phyloP scores from a whole-genome alignment of 1,140 invertebrate genomes.

The Euborellia annulipes region DNA sequence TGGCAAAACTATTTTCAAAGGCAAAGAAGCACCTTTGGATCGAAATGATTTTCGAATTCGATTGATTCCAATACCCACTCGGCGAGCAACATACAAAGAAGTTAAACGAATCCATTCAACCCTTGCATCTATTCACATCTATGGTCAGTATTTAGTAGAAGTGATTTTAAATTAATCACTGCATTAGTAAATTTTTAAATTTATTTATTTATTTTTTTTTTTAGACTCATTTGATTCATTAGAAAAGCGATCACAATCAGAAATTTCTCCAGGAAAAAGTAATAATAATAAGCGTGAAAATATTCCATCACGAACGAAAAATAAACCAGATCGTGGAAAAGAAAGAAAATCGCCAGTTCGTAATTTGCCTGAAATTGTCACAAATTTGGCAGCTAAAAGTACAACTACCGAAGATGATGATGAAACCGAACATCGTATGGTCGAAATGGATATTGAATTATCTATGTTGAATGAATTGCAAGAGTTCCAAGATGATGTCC shows the following conservation, averaged over 20 bases:
- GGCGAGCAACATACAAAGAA: conserved; percentile 66
- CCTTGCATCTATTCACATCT: conserved; percentile 53
- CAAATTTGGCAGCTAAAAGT: conserved; percentile 18
- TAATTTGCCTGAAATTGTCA: conserved; percentile 28
- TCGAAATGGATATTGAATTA: conserved; percentile 24
- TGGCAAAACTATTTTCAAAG: conserved; percentile 54
- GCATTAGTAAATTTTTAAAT: neutral
- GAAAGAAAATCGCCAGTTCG: conserved; percentile 31
- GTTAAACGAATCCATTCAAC: conserved; percentile 56
- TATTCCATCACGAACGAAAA: no score
- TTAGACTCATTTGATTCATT: neutral
- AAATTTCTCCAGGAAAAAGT: no score
- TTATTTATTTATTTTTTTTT: neutral
- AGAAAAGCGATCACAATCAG: no score
- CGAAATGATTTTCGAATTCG: conserved; percentile 48
- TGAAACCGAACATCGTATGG: neutral
- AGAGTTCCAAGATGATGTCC: conserved; percentile 32
- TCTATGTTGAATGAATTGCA: conserved; percentile 30
- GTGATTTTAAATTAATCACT: neutral
- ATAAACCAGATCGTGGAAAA: conserved; percentile 38
- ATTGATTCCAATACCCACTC: conserved; percentile 66
- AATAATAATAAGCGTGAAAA: no score
- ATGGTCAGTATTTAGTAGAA: conserved; percentile 35
- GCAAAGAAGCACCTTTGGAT: conserved; percentile 48
- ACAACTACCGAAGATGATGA: conserved; percentile 13